Percentiles rank a stretch among this genome's conserved stretches.
Evolutionary conservation across 2,888 invertebrate genomes (phyloP).

Genomic region (Acanthosepion lycidas): DNA sequence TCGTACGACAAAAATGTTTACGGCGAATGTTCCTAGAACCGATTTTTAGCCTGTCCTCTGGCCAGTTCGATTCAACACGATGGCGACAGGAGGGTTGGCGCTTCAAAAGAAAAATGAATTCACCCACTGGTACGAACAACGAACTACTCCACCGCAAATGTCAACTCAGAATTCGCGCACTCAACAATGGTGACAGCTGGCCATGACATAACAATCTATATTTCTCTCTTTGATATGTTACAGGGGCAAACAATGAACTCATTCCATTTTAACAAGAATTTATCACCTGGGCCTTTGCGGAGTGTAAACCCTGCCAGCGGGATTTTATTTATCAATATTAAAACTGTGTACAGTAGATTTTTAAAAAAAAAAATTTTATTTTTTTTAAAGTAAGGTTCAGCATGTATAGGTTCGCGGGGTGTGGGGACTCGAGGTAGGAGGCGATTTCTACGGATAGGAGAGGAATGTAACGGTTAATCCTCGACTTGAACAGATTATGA

Average conservation of each 20-base stretch:
- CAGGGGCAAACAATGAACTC: neutral
- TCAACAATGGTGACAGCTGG: neutral
- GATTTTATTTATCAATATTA: too few species aligned
- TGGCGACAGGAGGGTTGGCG: neutral
- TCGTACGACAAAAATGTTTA: too few species aligned
- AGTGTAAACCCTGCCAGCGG: too few species aligned
- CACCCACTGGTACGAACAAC: neutral
- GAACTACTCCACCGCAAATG: neutral
- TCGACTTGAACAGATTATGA: too few species aligned
- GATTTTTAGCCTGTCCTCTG: neutral
- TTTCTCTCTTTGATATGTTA: neutral
- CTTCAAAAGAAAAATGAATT: neutral
- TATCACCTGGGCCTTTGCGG: neutral
- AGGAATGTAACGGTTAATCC: too few species aligned
- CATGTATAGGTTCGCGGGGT: too few species aligned
- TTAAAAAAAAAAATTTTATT: too few species aligned
- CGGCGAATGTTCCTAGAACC: too few species aligned
- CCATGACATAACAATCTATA: neutral
- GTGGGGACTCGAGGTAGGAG: too few species aligned
- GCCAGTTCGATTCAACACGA: neutral
- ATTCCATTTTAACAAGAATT: neutral
- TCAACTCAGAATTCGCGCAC: neutral
- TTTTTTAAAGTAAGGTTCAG: too few species aligned
- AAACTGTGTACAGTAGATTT: too few species aligned
- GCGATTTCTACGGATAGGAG: too few species aligned